phyloP scores from a whole-genome alignment of 2,797 vertebrate genomes.

The Microctenopoma steveboyesi region DNA sequence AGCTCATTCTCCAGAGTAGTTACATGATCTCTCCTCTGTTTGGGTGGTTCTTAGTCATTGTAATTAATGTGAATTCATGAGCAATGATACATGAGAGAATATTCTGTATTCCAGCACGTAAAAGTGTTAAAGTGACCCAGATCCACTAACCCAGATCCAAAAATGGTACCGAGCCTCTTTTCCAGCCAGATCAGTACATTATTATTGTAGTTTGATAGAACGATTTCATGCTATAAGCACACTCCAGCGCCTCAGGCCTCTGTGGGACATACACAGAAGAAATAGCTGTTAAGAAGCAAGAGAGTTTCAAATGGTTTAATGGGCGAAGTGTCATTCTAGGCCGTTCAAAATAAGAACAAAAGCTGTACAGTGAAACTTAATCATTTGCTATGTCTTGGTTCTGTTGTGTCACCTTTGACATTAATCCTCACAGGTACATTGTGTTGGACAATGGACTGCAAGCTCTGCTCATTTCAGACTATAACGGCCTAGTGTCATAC shows the following conservation, averaged over 20 bases:
- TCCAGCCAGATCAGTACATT: conserved; percentile 49
- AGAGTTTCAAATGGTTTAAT: conserved; percentile 34
- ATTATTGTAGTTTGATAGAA: conserved; percentile 54
- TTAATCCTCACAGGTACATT: conserved; percentile 83
- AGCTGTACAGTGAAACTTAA: conserved; percentile 8
- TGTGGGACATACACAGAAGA: conserved; percentile 30
- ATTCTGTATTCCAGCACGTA: conserved; percentile 19
- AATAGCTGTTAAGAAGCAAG: conserved; percentile 45
- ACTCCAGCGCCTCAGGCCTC: conserved; percentile 55
- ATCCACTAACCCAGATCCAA: conserved; percentile 63
- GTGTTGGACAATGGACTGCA: conserved; percentile 90
- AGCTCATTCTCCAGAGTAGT: not conserved
- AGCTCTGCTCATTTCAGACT: conserved; percentile 94
- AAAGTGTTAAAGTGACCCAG: conserved; percentile 46
- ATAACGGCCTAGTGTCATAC: conserved; percentile 79
- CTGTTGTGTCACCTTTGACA: conserved; percentile 32
- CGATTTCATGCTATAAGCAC: conserved; percentile 68
- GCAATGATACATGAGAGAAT: conserved; percentile 11
- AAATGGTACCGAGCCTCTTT: conserved; percentile 41
- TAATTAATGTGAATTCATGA: conserved; percentile 28
- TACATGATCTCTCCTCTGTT: conserved; percentile 21
- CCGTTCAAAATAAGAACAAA: conserved; percentile 14
- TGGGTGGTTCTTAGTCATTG: conserved; percentile 1
- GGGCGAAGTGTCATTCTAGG: conserved; percentile 35
- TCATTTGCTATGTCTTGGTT: not conserved